phyloP scores from a whole-genome alignment of 2,113 vertebrate species.

The Cariama cristata region DNA sequence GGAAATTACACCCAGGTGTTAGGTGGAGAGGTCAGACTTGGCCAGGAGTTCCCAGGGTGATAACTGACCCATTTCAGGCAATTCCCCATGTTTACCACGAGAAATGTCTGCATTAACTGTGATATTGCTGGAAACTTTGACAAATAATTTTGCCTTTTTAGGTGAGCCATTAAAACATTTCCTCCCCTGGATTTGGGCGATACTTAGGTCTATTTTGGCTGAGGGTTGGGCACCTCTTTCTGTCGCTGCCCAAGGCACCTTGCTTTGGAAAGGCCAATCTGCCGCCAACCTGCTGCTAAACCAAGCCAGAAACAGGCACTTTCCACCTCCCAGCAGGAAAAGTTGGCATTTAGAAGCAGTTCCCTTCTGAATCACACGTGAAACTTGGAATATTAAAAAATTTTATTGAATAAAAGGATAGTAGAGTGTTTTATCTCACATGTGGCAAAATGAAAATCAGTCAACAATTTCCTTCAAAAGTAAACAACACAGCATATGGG shows the following conservation, averaged over 20 bases:
- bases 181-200: neutral
- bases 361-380: neutral
- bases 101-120: neutral
- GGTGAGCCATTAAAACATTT: neutral
- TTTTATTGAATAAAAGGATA: neutral
- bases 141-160: neutral
- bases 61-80: neutral
- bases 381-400: conserved; percentile 36
- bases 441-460: neutral
- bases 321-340: neutral
- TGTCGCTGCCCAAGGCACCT: neutral
- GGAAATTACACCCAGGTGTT: conserved; percentile 52
- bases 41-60: neutral
- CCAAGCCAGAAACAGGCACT: neutral
- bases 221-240: neutral
- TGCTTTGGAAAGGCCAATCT: neutral
- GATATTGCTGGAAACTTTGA: neutral
- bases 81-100: neutral
- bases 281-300: neutral
- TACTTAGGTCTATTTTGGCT: neutral
- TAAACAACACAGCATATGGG: neutral
- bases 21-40: conserved; percentile 2
- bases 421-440: conserved; percentile 19
- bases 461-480: neutral
- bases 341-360: neutral